These are phyloP conservation scores for Halyomorpha halys DNA, from an alignment of 1,140 invertebrate species.

Conservation along the genomic window DNA sequence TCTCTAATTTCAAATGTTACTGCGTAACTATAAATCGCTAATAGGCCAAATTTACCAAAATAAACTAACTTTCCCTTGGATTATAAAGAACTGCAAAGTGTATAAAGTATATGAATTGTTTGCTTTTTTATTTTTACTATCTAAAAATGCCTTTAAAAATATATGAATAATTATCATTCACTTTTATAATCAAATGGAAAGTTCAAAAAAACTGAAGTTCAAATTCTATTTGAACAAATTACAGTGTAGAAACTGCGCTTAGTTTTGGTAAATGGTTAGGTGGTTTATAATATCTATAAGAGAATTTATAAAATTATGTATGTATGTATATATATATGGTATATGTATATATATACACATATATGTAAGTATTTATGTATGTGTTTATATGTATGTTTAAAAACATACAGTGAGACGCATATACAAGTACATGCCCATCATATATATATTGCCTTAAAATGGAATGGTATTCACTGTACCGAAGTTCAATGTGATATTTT, in stretches of 20 bases:
- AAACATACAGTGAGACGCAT: too few species aligned
- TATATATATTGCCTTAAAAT: conserved; percentile 27
- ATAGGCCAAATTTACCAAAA: conserved; percentile 16
- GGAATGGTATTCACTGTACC: conserved; percentile 20
- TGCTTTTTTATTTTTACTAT: too few species aligned
- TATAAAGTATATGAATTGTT: not conserved
- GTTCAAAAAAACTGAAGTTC: not conserved
- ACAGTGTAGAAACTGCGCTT: conserved; percentile 14
- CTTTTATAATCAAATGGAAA: conserved; percentile 20
- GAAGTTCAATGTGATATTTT: conserved; percentile 17
- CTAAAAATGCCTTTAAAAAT: too few species aligned
- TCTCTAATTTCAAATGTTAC: conserved; percentile 19
- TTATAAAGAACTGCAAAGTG: not conserved
- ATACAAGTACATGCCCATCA: too few species aligned
- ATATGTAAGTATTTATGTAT: too few species aligned
- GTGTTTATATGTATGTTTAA: not conserved
- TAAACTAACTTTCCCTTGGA: conserved; percentile 13
- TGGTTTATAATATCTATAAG: conserved; percentile 27
- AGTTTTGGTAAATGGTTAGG: conserved; percentile 27
- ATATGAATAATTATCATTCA: too few species aligned
- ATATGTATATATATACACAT: too few species aligned
- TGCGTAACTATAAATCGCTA: conserved; percentile 16
- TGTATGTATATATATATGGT: too few species aligned
- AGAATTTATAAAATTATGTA: conserved; percentile 11
- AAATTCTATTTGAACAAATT: not conserved